Evolutionary conservation across 2,888 invertebrate species (phyloP).

Genomic region (Odontocolon sp.): DNA sequence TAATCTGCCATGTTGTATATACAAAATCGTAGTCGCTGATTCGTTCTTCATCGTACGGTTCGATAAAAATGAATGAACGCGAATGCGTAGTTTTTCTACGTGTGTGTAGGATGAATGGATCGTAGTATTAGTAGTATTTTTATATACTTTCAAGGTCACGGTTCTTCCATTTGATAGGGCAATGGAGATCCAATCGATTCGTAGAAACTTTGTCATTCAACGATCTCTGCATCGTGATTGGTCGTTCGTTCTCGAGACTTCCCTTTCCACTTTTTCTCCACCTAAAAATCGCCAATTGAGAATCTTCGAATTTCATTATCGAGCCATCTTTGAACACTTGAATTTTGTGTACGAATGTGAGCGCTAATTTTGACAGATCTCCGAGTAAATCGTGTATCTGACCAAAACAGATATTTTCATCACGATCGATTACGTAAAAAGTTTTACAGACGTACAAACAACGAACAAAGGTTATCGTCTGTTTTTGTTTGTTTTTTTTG

Average conservation of each 20-base stretch:
- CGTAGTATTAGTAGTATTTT: neutral
- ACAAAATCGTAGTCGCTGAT: constrained; percentile 25
- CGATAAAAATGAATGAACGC: constrained; percentile 41
- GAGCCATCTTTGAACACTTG: no score
- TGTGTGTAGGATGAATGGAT: neutral
- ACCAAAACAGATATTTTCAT: no score
- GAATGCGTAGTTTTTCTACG: neutral
- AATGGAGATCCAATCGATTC: neutral
- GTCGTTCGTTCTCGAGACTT: neutral
- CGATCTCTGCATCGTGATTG: neutral
- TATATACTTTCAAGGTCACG: neutral
- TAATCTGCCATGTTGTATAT: constrained; percentile 53
- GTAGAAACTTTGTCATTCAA: neutral
- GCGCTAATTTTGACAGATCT: no score
- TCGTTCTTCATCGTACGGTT: constrained; percentile 23
- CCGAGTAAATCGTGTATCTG: no score
- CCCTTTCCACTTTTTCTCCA: no score
- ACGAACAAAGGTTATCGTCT: no score
- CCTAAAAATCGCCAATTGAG: no score
- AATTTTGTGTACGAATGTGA: no score
- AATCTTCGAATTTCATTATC: no score
- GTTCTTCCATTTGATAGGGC: neutral
- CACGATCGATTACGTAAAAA: no score
- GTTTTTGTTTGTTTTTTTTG: no score
- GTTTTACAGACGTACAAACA: no score